A percentile compares a stretch with the other conserved stretches of the same genome.
phyloP scores from a whole-genome alignment of 1,140 invertebrate species.

The Saccostrea cuccullata region DNA sequence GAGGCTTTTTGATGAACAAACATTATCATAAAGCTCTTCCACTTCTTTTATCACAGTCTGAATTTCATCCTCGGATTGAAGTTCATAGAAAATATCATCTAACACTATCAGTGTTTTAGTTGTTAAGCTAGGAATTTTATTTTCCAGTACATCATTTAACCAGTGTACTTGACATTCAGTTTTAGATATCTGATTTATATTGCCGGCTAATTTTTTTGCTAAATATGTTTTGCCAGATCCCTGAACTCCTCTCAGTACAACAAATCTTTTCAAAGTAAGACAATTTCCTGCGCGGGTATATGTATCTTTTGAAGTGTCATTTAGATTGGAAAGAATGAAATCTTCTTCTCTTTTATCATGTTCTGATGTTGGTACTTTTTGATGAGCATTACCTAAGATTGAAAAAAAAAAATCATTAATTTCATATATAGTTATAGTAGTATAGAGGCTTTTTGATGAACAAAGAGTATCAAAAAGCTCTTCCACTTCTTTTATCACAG shows the following conservation, averaged over 20 bases:
- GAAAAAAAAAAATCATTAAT: not conserved
- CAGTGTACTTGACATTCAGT: too few species aligned
- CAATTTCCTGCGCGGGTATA: not conserved
- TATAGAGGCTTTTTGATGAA: not conserved
- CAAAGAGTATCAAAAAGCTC: too few species aligned
- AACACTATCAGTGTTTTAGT: not conserved
- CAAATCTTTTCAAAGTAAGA: not conserved
- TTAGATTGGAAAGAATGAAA: not conserved
- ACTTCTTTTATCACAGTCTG: not conserved
- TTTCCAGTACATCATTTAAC: not conserved
- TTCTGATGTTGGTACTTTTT: not conserved
- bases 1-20: not conserved
- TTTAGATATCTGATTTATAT: not conserved
- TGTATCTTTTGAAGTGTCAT: not conserved
- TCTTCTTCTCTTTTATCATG: not conserved
- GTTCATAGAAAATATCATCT: not conserved
- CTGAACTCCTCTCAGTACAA: not conserved
- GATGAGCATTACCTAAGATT: too few species aligned
- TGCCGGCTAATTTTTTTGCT: not conserved
- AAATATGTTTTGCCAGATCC: conserved; percentile 8
- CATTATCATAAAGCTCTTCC: not conserved
- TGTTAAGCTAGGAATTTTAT: not conserved
- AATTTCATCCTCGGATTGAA: not conserved
- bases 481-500: not conserved
- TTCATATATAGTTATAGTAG: not conserved